Conservation (phyloP, 1,140 invertebrate genomes). For the Teleopsis dalmanni region DNA sequence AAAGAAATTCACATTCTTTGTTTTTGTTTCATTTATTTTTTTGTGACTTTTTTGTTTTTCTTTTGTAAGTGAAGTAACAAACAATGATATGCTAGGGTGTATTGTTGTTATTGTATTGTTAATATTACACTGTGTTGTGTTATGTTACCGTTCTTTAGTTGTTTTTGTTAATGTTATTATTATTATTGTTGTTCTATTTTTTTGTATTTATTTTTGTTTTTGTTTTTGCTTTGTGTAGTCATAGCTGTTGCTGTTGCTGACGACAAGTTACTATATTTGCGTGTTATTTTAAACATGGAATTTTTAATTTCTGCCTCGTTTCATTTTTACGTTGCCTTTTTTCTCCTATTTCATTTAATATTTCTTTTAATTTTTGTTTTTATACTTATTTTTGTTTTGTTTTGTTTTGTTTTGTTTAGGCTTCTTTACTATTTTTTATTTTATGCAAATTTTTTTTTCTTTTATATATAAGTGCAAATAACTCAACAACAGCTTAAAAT, state of each 20-base stretch:
- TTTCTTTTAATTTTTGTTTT: not conserved
- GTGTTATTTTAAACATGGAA: constrained; percentile 10
- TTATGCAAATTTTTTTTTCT: not conserved
- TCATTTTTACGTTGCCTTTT: constrained; percentile 3
- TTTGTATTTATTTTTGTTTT: not conserved
- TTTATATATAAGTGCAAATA: constrained; percentile 1
- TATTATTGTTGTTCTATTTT: not conserved
- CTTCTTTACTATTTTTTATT: constrained; percentile 1
- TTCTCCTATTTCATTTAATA: constrained; percentile 1
- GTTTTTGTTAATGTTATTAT: too few species aligned
- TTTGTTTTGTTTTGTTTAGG: constrained; percentile 1
- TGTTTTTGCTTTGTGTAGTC: too few species aligned
- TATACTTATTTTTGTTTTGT: not conserved
- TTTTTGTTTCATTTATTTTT: too few species aligned
- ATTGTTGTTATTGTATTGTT: too few species aligned
- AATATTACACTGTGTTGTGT: too few species aligned
- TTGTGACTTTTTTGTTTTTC: too few species aligned
- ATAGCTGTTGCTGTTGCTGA: constrained; percentile 3
- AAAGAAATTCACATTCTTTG: too few species aligned
- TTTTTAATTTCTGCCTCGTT: constrained; percentile 4
- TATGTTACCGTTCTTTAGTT: too few species aligned
- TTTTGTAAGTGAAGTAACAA: too few species aligned
- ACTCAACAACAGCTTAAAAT: not conserved
- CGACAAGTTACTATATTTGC: constrained; percentile 7
- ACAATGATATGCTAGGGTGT: too few species aligned